These are phyloP conservation scores for Linnaemya vulpina DNA, from an alignment of 2,888 invertebrate species.

Conservation along the genomic window DNA sequence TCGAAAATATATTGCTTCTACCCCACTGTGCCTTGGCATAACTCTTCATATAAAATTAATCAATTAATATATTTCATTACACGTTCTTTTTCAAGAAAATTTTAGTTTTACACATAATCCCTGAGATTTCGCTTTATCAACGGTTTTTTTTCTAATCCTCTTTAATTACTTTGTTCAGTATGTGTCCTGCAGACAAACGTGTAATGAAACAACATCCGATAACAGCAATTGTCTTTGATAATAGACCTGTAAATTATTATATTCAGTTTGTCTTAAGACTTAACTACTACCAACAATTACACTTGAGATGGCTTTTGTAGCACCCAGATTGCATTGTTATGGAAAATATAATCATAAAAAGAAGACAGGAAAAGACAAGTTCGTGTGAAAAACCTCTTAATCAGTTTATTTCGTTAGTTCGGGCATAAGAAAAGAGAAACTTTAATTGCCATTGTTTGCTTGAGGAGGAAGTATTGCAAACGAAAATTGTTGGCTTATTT, in stretches of 20 bases:
- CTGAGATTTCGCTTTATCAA: too few species aligned
- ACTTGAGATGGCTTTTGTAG: slow-evolving; percentile 38
- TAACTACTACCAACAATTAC: slow-evolving; percentile 45
- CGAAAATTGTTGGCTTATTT: too few species aligned
- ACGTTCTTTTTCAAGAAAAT: too few species aligned
- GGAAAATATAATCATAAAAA: background rate
- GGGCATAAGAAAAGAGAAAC: background rate
- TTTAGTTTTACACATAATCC: too few species aligned
- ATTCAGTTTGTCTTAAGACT: slow-evolving; percentile 5
- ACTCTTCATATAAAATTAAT: too few species aligned
- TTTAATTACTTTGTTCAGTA: slow-evolving; percentile 28
- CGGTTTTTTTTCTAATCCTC: background rate
- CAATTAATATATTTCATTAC: too few species aligned
- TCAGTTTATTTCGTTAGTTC: background rate
- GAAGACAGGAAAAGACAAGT: slow-evolving; percentile 1
- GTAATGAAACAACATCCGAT: background rate
- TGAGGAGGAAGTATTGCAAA: slow-evolving; percentile 16
- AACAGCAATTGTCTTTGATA: slow-evolving; percentile 42
- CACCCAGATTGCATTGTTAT: slow-evolving; percentile 26
- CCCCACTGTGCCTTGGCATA: too few species aligned
- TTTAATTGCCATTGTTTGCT: slow-evolving; percentile 12
- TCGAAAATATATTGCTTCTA: too few species aligned
- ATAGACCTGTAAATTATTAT: slow-evolving; percentile 45
- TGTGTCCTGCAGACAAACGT: background rate
- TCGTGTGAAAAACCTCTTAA: slow-evolving; percentile 32